Base-by-base conservation (phyloP, 2,888 invertebrate genomes). In the Troglohyphantes excavatus region DNA sequence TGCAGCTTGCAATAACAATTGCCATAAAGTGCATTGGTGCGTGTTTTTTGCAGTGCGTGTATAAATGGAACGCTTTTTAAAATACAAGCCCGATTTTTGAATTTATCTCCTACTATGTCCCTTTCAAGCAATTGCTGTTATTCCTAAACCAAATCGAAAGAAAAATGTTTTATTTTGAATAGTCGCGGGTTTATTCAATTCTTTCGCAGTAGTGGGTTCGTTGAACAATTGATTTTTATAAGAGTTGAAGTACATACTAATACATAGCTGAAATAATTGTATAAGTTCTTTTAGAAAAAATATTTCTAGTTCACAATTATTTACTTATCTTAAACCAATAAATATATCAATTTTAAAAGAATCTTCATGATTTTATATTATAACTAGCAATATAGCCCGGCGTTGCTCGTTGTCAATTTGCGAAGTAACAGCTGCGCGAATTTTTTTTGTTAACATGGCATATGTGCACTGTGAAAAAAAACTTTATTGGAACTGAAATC, bases 1-100 rank as follows among this genome's bases (percentile, higher is more conserved):
- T 76, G 78, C 78, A 63, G 61, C 78, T 46, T 73, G 79, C 63
- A 59, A 70, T 79, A 79, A 73, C 79, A 79, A 19, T 39, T 79
- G 86, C 33, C 53, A 59, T 79, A 79, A 73, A 87, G 43, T 53
- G 70, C 72, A 65, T 29, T 17, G 79, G 46, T 79, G 86, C 72
- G 72, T 87, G 29, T 79, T 78, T 78, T 78, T 78, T 63, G 27
- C 63, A 59, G 33, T 39, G 27, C 26, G 46, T 33, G 19, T 68
- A 39, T 72, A 43, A 72, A 83, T 53, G 39, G 72, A 19, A 72
- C 39, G 61, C 26, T 72, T 72, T 72, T 23, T 11, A 33, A 63
- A 7, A 67, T 53, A 85, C 65, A 43, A 75, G 75, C 53, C 59
- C 27, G 68, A 78, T 61, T 78, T 29, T 61, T 11, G 26, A 43